Conservation (phyloP, 23 tunicate species). For the Halocynthia aurantium region DNA sequence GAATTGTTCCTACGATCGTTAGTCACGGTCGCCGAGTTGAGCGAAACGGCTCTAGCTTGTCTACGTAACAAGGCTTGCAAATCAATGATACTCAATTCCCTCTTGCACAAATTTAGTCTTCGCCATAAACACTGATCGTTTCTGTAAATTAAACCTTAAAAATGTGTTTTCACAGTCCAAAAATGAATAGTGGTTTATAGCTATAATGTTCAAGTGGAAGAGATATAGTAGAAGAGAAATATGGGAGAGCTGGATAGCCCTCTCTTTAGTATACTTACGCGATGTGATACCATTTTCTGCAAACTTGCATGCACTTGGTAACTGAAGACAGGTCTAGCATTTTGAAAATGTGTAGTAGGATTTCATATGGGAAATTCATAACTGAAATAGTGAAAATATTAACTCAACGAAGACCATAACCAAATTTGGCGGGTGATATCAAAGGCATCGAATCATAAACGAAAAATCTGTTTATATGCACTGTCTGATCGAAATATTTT, state of each 20-base stretch:
- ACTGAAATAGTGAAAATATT: neutral
- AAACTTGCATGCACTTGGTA: constrained; percentile 52
- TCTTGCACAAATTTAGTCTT: constrained; percentile 5
- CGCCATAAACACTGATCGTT: constrained; percentile 7
- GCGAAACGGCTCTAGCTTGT: constrained; percentile 8
- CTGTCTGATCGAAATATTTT: too few species aligned
- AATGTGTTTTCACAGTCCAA: too few species aligned
- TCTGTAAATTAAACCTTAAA: neutral
- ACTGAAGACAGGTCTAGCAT: constrained; percentile 9
- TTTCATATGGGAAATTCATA: constrained; percentile 15
- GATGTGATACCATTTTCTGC: constrained; percentile 77
- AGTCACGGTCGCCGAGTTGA: constrained; percentile 7
- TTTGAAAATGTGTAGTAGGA: constrained; percentile 19
- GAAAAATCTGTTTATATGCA: too few species aligned
- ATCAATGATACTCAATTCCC: constrained; percentile 4
- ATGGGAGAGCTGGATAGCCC: too few species aligned
- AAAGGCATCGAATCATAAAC: too few species aligned
- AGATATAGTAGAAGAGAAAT: too few species aligned
- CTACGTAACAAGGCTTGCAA: constrained; percentile 3
- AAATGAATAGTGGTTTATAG: too few species aligned
- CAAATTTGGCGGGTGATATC: too few species aligned
- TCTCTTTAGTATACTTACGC: constrained; percentile 37
- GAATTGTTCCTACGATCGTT: constrained; percentile 11
- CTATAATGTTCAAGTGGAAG: too few species aligned
- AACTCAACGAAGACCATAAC: too few species aligned